These are phyloP conservation scores for Vanacampus margaritifer DNA, from an alignment of 2,113 vertebrate genomes.

Conservation along the genomic window DNA sequence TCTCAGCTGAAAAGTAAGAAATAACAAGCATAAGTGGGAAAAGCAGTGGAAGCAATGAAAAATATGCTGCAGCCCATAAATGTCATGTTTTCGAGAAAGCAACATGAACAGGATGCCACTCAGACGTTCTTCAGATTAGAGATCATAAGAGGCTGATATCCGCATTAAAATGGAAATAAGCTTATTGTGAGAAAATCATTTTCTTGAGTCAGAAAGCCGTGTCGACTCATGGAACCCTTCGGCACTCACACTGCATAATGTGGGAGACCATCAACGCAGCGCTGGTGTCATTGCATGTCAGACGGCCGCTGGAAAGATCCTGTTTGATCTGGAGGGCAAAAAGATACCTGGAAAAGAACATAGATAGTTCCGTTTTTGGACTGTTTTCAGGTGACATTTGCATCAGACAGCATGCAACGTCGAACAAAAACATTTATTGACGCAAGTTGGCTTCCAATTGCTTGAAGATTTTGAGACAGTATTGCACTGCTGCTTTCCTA, in stretches of 20 bases:
- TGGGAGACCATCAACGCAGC: constrained; percentile 91
- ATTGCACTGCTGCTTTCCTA: too few relatives aligned
- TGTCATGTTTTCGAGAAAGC: constrained; percentile 18
- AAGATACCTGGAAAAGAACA: constrained; percentile 82
- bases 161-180: constrained; percentile 15
- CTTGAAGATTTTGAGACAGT: too few relatives aligned
- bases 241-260: constrained; percentile 90
- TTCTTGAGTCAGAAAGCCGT: constrained; percentile 10
- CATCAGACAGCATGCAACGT: too few relatives aligned
- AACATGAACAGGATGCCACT: constrained; percentile 13
- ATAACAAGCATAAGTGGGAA: neutral
- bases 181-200: constrained; percentile 38
- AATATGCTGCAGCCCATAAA: constrained; percentile 12
- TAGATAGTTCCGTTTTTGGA: neutral
- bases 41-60: neutral
- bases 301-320: constrained; percentile 84
- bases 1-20: constrained; percentile 80
- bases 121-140: too few relatives aligned
- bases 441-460: too few relatives aligned
- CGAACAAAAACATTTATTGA: too few relatives aligned
- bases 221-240: constrained; percentile 8
- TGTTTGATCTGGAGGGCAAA: constrained; percentile 97
- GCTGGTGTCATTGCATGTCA: constrained; percentile 91
- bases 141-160: too few relatives aligned
- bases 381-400: neutral